Base-by-base conservation (phyloP, 2,113 vertebrate genomes). In the Dendrocopos noguchii region DNA sequence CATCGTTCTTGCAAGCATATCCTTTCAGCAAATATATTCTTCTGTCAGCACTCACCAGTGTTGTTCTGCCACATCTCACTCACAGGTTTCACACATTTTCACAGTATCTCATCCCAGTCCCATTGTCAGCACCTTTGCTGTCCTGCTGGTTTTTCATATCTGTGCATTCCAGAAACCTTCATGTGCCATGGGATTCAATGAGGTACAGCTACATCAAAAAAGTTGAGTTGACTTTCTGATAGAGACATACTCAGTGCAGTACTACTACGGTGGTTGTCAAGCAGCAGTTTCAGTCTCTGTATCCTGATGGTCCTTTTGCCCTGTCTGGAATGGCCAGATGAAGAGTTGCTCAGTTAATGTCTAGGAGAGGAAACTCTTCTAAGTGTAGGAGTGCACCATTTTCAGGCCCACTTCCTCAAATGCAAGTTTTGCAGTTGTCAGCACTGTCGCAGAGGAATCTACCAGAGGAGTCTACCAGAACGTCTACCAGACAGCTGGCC, bases 131-230 rank as follows among this genome's bases (percentile, higher is more conserved):
- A 72, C 36, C 33, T 71, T 78, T 75, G 50, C 64, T 72, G 61
- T 80, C 81, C 65, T 83, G 56, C 7, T 87, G 46, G 34, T 67
- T 76, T 80, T 84, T 73, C 47, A 10, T 24, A 29, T 80, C 76
- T 80, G 53, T 82, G 15, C 13, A 28, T 65, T 80, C 33, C 61
- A 88, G 57, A 24, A 74, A 21, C 34, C 2, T 4, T 25, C 4
- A 1, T 52, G 24, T 79, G 52, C 59, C 2, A 0, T 8, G 24
- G 59, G 50, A 24, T 15, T 17, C 28, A 34, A 33, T 0, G 3
- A 89, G 29, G 16, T 36, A 19, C 31, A 50, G 22, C 18, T 70
- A 16, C 2, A 82, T 28, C 19, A 76, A 33, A 63, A 56, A 31
- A 67, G 6, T 3, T 0, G 2, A n/a, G 17, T 1, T 61, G 10